phyloP scores from a whole-genome alignment of 2,888 invertebrate genomes.

The Eupithecia vulgata region DNA sequence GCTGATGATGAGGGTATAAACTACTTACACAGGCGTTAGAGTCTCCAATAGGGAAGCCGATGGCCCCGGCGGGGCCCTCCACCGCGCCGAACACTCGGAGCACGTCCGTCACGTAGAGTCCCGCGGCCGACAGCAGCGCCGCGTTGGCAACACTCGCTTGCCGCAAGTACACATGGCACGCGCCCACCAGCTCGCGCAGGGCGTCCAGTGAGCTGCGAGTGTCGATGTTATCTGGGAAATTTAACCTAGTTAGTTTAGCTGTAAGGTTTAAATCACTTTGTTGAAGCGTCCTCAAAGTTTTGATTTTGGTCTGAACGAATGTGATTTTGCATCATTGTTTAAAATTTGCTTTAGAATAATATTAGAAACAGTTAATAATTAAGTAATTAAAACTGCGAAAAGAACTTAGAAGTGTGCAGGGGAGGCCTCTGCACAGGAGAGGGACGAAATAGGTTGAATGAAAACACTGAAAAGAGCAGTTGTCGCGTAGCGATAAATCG shows the following conservation, averaged over 20 bases:
- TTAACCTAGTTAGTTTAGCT: neutral
- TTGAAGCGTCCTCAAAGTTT: neutral
- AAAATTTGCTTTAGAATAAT: neutral
- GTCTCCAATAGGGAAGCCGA: conserved; percentile 89
- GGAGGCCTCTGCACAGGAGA: too few relatives aligned
- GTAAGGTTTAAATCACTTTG: neutral
- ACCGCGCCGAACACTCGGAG: conserved; percentile 91
- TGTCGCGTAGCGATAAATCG: too few relatives aligned
- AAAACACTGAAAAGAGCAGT: too few relatives aligned
- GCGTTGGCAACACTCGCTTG: conserved; percentile 81
- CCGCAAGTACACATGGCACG: conserved; percentile 93
- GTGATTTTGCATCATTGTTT: too few relatives aligned
- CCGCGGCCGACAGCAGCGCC: conserved; percentile 89
- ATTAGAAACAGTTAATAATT: neutral
- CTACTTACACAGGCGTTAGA: conserved; percentile 74
- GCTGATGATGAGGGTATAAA: too few relatives aligned
- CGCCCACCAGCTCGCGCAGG: conserved; percentile 92
- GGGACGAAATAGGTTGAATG: too few relatives aligned
- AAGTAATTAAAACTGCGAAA: neutral
- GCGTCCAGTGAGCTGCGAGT: conserved; percentile 93
- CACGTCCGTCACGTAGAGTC: conserved; percentile 92
- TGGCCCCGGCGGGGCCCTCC: conserved; percentile 84
- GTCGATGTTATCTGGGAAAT: conserved; percentile 92
- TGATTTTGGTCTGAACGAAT: neutral
- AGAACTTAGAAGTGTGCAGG: too few relatives aligned